Base-by-base conservation (phyloP, 2,797 vertebrate species). In the Macroramphosus scolopax region DNA sequence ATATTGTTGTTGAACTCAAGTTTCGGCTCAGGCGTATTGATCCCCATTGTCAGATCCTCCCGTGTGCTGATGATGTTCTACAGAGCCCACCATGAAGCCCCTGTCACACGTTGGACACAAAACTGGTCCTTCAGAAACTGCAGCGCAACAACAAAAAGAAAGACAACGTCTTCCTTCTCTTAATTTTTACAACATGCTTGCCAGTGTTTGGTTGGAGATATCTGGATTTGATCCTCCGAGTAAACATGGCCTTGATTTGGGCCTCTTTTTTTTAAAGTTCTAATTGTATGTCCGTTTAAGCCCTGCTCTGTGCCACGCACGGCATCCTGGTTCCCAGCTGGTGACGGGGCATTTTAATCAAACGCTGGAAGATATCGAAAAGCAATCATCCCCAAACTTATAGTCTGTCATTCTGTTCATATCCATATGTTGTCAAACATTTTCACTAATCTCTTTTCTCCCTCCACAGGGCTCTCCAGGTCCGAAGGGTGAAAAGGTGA, bases 401-500 rank as follows among this genome's bases (percentile, higher is more conserved):
- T 22, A 22, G 20, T 6, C 6, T 3, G 3, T 34, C 18, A 8
- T 22, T 41, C 55, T 30, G 7, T 43, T 53, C 9, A 31, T 28
- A 14, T 43, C 38, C 3, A n/a, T 65, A 5, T 44, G n/a, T 44
- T 42, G n/a, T 31, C 6, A 29, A 54, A 45, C 31, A 17, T 6
- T 36, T 53, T 43, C 3, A 37, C 51, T n/a, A 17, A 45, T 33
- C 7, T 17, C 25, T 41, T 42, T 44, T 28, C 18, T 76, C 5
- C 77, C 70, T 75, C 83, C 73, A 44, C 61, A 98, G 96, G 97
- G 97, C 35, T 85, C 93, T 78, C 89, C 94, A 56, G 96, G 97
- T 91, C 89, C 85, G 44, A 92, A 94, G 88, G 97, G 97, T 60
- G 95, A 98, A 65, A 98, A 99, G 94, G 97, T 98, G 84, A 93